Base-by-base conservation (phyloP, 2,113 vertebrate species). In the Thalassarche chlororhynchos region DNA sequence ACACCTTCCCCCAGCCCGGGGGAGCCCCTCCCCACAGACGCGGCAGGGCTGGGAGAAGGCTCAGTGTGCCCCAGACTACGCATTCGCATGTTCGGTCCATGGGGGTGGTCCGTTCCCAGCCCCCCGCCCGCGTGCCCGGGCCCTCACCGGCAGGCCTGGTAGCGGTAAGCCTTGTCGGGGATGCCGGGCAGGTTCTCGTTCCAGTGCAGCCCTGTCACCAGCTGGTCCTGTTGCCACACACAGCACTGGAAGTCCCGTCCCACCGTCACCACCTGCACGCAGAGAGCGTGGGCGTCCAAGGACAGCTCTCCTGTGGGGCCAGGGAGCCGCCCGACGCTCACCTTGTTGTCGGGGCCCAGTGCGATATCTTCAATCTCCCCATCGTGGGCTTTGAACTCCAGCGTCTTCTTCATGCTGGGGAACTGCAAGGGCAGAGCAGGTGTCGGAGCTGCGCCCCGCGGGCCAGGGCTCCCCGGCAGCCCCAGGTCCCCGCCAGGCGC, bases 301-400 rank as follows among this genome's bases (percentile, higher is more conserved):
- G 55, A 20, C 28, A 2, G 57, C 75, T 70, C 64, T 9, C 9
- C 32, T 1, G 1, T 2, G 8, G 36, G 36, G 47, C 25, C 1
- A 1, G 38, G 42, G 44, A 34, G 40, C 46, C 5, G 1, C 79
- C 26, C 6, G 1, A 3, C n/a, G 6, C 90, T 93, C 90, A 99
- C 99, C 99, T 99, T 99, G 94, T 99, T 99, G 69, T 98, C 98
- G 26, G 98, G 98, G 78, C 99, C 99, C 84, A 99, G 97, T 12
- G 99, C 98, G 49, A 99, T 93, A 83, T 99, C 99, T 92, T 99
- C 99, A 14, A 99, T 98, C 96, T 99, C 99, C 29, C 98, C 99
- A 14, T 99, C 98, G 5, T 99, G 99, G 34, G 99, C 99, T 98
- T 98, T 99, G 92, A 99, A 99, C 93, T 99, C 99, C 94, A 98